Conservation (phyloP, 2,888 invertebrate genomes). For the Cetonia aurata region DNA sequence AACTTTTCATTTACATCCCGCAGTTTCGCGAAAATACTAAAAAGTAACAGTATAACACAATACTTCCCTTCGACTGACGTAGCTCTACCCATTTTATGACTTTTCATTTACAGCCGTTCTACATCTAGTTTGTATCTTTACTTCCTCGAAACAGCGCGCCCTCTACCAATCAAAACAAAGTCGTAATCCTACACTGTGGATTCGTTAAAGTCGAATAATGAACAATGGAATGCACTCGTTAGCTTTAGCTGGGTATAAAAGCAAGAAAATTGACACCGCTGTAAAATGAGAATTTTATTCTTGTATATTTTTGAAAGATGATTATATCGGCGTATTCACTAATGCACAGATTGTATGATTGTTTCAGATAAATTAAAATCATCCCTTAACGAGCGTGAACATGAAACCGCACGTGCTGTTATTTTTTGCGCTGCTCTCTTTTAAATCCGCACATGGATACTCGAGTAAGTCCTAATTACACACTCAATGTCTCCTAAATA, state of each 20-base stretch:
- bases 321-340: too few relatives aligned
- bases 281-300: neutral
- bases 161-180: neutral
- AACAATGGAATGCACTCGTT: neutral
- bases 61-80: too few relatives aligned
- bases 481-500: neutral
- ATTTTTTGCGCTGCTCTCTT: constrained; percentile 40
- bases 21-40: too few relatives aligned
- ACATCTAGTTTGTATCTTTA: too few relatives aligned
- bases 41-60: too few relatives aligned
- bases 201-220: neutral
- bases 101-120: too few relatives aligned
- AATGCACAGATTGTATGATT: too few relatives aligned
- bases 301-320: neutral
- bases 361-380: too few relatives aligned
- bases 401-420: constrained; percentile 8
- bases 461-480: constrained; percentile 55
- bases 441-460: constrained; percentile 53
- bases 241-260: neutral
- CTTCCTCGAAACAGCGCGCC: neutral
- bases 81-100: too few relatives aligned
- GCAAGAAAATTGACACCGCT: neutral
- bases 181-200: neutral
- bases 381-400: neutral
- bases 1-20: too few relatives aligned